Conservation (phyloP, 2,888 invertebrate genomes). For the Polietes domitor region DNA sequence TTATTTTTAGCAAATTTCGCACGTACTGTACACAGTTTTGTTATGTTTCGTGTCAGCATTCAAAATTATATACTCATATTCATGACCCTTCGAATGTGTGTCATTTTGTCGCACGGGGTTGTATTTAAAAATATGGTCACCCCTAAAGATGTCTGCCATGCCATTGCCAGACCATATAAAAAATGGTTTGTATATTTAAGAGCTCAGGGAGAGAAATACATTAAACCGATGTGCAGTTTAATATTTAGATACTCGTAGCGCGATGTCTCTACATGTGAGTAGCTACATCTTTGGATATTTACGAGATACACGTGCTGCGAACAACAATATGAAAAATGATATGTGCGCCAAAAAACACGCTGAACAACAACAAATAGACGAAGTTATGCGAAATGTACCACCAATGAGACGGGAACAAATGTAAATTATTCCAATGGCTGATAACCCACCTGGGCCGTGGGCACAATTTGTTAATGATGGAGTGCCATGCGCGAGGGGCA, state of each 20-base stretch:
- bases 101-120: no score
- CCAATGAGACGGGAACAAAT: neutral
- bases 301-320: slow-evolving; percentile 59
- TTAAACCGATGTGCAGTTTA: slow-evolving; percentile 50
- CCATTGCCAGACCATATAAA: slow-evolving; percentile 25
- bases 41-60: no score
- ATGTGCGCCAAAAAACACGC: slow-evolving; percentile 29
- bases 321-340: slow-evolving; percentile 50
- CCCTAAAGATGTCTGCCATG: slow-evolving; percentile 1
- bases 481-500: neutral
- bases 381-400: slow-evolving; percentile 32
- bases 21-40: no score
- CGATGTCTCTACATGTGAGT: neutral
- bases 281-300: slow-evolving; percentile 34
- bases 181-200: slow-evolving; percentile 46
- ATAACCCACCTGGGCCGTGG: neutral
- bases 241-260: slow-evolving; percentile 23
- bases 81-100: no score
- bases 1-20: no score
- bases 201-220: slow-evolving; percentile 53
- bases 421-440: neutral
- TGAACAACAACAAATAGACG: slow-evolving; percentile 20
- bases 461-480: neutral
- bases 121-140: slow-evolving; percentile 25
- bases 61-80: no score